Evolutionary conservation across 2,797 vertebrate genomes (phyloP), one percentile per base, ranked within the genome.

Genomic region (Tragopan temminckii): DNA sequence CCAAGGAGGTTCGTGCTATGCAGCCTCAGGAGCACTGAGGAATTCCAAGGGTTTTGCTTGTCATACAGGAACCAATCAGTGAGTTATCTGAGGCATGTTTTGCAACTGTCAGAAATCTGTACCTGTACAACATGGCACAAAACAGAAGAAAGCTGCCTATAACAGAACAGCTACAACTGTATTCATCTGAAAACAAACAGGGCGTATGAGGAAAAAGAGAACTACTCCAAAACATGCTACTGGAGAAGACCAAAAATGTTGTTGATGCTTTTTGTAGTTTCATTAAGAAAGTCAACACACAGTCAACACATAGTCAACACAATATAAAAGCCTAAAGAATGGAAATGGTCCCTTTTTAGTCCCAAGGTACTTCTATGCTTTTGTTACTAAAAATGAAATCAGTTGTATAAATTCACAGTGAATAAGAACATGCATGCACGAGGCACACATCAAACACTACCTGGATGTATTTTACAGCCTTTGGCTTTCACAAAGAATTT

Each of bases 11-110:
- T 93, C 85, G 84, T 95, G 52, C 66, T 93, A 76, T 5, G 42
- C 38, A 63, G 80, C 88, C 86, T 66, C 79, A 85, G 88, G 93
- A 83, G 52, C 58, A 64, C 25, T 24, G 35, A 78, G 68, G 85
- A 80, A 76, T 95, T 95, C 85, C 67, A 92, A 92, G 78, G 71
- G 53, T 83, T 95, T 95, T 94, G 24, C 74, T 80, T 87, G 89
- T 87, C 92, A 92, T 64, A 80, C 40, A 68, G 92, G 62, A 53
- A 91, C 67, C 84, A 71, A 68, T 85, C 80, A 77, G 69, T 48
- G 69, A 92, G 61, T 90, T 82, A 85, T 89, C 88, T 89, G 87
- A 95, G 74, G 62, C 58, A 52, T 27, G 61, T 74, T 91, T 95
- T 80, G 43, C 67, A 78, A 61, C 92, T 94, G 78, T 92, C 92